Base-by-base conservation (phyloP, 2,888 invertebrate species). In the Lasioglossum pauxillum region DNA sequence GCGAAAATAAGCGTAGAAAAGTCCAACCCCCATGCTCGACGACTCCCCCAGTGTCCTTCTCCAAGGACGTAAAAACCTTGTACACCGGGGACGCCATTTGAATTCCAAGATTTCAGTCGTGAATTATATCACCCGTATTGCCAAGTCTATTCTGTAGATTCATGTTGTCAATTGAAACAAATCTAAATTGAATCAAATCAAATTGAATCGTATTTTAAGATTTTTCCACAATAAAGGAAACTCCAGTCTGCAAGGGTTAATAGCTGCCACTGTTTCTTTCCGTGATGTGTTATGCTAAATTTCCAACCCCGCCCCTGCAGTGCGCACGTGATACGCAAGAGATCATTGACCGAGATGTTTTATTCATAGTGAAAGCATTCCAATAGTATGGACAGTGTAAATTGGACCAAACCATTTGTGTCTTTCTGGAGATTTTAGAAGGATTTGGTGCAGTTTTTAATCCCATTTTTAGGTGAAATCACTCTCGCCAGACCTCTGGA, bases 401-500 rank as follows among this genome's bases (percentile, higher is more conserved):
- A 44, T 44, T 44, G 44, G 3, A 12, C 12, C 3, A 44, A 0
- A 12, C 12, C 3, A 44, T 12, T 44, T 44, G 0, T 12, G 12
- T 2, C 44, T 44, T 19, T 19, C 5, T 49, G 5, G 49, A 23
- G 23, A 49, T 49, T 0, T 7, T 49, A 53, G 23, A 8, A 23
- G 19, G 19, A 23, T 23, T 23, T 44, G 3, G 5, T 23, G 38
- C 64, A 75, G 35, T 10, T 49, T 60, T 41, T 8, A 10, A 69
- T 79, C 27, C 38, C 12, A 82, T 73, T n/a, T 75, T 44, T 94
- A 97, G 97, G 97, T 84, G 97, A 97, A 95, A 96, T 98, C 87
- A 96, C 96, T 88, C 95, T 97, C 88, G 96, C 97, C 89, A 96
- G 97, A 89, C 97, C 98, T 0, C 95, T 98, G 49, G 97, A 97